phyloP scores from a whole-genome alignment of 2,797 vertebrate genomes.

The Myotis daubentonii region DNA sequence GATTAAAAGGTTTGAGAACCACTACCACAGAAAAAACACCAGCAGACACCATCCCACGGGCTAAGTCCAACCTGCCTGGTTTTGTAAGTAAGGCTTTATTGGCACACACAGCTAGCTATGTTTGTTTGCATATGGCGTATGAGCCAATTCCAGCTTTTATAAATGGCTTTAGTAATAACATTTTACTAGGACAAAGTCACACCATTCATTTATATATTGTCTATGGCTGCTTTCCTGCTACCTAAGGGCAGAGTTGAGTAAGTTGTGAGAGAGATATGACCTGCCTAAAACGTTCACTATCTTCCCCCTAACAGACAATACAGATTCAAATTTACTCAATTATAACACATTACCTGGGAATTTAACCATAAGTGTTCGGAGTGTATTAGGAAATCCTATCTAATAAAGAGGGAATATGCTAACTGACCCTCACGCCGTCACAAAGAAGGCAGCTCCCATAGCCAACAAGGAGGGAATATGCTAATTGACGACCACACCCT shows the following conservation, averaged over 20 bases:
- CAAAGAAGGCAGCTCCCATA: too few relatives aligned
- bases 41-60: background rate
- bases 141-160: background rate
- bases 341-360: constrained; percentile 30
- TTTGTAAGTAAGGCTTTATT: background rate
- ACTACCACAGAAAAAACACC: background rate
- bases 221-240: background rate
- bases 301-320: background rate
- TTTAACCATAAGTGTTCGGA: constrained; percentile 26
- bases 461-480: too few relatives aligned
- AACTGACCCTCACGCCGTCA: too few relatives aligned
- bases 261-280: background rate
- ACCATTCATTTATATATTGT: background rate
- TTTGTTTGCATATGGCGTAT: background rate
- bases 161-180: background rate
- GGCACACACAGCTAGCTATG: background rate
- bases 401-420: too few relatives aligned
- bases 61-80: background rate
- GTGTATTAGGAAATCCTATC: background rate
- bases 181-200: background rate
- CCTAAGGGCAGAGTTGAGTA: background rate
- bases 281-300: background rate
- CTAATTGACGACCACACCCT: too few relatives aligned
- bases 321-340: background rate
- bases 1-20: background rate